phyloP scores from a whole-genome alignment of 2,113 vertebrate genomes.

The Callionymus lyra region DNA sequence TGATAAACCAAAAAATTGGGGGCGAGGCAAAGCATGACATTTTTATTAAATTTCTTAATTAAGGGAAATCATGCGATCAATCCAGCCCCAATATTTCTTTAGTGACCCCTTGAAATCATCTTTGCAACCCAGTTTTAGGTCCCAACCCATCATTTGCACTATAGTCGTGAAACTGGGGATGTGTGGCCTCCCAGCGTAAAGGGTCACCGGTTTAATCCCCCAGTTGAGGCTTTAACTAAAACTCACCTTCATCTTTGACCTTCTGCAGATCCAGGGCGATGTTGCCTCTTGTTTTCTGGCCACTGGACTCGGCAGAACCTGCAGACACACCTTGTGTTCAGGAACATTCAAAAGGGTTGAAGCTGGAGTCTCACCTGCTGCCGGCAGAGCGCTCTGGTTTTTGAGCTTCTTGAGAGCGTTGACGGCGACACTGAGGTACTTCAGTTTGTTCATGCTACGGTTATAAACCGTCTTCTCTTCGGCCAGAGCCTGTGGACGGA shows the following conservation, averaged over 20 bases:
- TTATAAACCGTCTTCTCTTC: slow-evolving; percentile 74
- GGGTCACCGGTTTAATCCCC: too few relatives aligned
- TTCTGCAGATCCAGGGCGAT: slow-evolving; percentile 45
- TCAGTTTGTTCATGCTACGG: slow-evolving; percentile 69
- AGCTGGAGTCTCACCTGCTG: slow-evolving; percentile 40
- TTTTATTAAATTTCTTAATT: too few relatives aligned
- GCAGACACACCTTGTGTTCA: slow-evolving; percentile 1
- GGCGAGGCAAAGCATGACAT: too few relatives aligned
- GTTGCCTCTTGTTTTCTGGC: slow-evolving; percentile 50
- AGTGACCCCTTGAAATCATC: too few relatives aligned
- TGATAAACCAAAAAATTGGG: too few relatives aligned
- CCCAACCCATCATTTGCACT: too few relatives aligned
- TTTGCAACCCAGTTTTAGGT: too few relatives aligned
- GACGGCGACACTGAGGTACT: slow-evolving; percentile 73
- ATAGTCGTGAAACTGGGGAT: too few relatives aligned
- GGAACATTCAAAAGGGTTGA: neutral
- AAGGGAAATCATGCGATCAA: too few relatives aligned
- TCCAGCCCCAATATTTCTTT: too few relatives aligned
- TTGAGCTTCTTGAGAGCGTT: slow-evolving; percentile 74
- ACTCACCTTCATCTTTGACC: slow-evolving; percentile 44
- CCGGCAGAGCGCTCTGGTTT: slow-evolving; percentile 49
- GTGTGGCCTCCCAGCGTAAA: too few relatives aligned
- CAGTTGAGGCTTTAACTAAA: neutral
- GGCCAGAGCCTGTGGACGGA: slow-evolving; percentile 56
- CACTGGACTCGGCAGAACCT: slow-evolving; percentile 38